Percentiles rank a stretch among this genome's conserved stretches.
Evolutionary conservation across 2,888 invertebrate species (phyloP).

Genomic region (Drosophila leonis): DNA sequence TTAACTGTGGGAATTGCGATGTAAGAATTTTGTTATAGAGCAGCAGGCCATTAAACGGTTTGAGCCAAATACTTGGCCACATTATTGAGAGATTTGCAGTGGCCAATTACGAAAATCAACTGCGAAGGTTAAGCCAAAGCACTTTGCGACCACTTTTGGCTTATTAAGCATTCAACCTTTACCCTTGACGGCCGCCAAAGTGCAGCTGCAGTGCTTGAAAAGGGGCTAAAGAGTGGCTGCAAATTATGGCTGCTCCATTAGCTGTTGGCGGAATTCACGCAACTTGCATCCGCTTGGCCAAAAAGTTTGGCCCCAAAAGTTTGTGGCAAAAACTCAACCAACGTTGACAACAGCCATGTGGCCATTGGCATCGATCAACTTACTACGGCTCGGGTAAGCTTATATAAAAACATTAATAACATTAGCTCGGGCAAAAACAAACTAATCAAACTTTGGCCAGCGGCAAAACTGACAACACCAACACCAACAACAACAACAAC

Average conservation of each 20-base stretch:
- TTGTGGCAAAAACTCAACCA: slow-evolving; percentile 30
- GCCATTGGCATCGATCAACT: slow-evolving; percentile 48
- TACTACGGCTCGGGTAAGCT: slow-evolving; percentile 23
- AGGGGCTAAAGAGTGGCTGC: slow-evolving; percentile 21
- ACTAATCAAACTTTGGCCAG: slow-evolving; percentile 73
- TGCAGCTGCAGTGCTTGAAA: slow-evolving; percentile 27
- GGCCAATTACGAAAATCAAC: slow-evolving; percentile 12
- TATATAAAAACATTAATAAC: slow-evolving; percentile 71
- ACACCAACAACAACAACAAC: slow-evolving; percentile 22
- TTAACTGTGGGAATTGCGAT: slow-evolving; percentile 11
- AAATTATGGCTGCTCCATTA: slow-evolving; percentile 41
- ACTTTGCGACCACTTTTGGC: slow-evolving; percentile 40
- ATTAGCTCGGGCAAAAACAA: slow-evolving; percentile 61
- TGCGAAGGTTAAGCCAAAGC: slow-evolving; percentile 39
- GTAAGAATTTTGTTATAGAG: neutral
- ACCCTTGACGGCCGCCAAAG: slow-evolving; percentile 1
- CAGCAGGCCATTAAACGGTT: neutral
- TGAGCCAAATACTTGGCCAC: slow-evolving; percentile 2
- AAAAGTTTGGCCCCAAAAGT: slow-evolving; percentile 48
- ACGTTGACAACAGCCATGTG: slow-evolving; percentile 23
- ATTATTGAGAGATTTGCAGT: slow-evolving; percentile 4
- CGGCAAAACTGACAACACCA: slow-evolving; percentile 38
- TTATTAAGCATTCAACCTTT: slow-evolving; percentile 17
- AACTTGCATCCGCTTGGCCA: slow-evolving; percentile 18
- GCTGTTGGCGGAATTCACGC: neutral